These are phyloP conservation scores for Acanthochromis polyacanthus DNA, from an alignment of 2,113 vertebrate species.

Conservation along the genomic window DNA sequence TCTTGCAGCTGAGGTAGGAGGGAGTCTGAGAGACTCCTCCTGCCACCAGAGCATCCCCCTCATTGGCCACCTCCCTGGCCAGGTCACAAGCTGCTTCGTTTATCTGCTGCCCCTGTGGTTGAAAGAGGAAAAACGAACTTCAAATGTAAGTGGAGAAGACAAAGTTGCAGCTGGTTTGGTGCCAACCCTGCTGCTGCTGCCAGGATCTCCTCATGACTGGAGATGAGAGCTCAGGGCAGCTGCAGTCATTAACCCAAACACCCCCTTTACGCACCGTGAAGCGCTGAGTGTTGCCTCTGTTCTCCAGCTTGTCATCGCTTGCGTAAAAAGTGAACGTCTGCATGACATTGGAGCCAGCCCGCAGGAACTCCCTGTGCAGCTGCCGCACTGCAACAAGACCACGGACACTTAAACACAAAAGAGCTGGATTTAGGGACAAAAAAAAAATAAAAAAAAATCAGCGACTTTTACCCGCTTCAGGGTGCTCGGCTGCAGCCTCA, in stretches of 20 bases:
- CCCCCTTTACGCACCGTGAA: conserved; percentile 87
- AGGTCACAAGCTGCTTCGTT: conserved; percentile 98
- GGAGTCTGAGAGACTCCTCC: conserved; percentile 94
- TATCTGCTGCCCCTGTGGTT: conserved; percentile 90
- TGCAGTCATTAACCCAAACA: background rate
- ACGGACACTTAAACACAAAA: too few species aligned
- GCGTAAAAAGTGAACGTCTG: conserved; percentile 98
- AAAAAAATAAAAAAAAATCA: too few species aligned
- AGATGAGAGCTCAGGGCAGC: conserved; percentile 38
- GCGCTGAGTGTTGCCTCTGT: conserved; percentile 92
- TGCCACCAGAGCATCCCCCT: conserved; percentile 95
- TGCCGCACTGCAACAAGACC: conserved; percentile 88
- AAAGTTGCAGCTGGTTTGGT: background rate
- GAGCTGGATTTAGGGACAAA: background rate
- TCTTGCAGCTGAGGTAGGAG: conserved; percentile 95
- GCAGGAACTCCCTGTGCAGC: conserved; percentile 96
- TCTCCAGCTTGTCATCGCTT: conserved; percentile 97
- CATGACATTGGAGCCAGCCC: conserved; percentile 94
- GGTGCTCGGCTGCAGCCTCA: conserved; percentile 93
- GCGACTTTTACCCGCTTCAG: conserved; percentile 89
- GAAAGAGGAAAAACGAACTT: background rate
- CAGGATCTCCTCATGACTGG: background rate
- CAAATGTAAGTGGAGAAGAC: background rate
- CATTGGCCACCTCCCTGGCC: conserved; percentile 92
- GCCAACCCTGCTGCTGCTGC: background rate